phyloP scores from a whole-genome alignment of 2,113 vertebrate genomes.

The Mustela lutreola region DNA sequence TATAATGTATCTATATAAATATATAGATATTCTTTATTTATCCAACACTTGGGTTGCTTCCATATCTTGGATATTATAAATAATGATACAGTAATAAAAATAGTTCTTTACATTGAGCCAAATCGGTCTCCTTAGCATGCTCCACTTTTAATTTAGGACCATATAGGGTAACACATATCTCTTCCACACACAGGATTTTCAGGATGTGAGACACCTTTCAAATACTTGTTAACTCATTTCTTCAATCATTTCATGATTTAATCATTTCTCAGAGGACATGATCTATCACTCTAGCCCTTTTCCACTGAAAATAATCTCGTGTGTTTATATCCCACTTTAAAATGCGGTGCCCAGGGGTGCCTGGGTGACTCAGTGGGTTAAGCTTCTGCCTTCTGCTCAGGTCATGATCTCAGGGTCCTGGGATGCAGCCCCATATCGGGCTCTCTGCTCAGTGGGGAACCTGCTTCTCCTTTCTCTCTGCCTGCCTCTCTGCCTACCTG shows the following conservation, averaged over 20 bases:
- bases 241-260: not conserved
- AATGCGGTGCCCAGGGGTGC: not conserved
- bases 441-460: no score
- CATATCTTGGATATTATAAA: not conserved
- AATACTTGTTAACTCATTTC: not conserved
- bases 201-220: not conserved
- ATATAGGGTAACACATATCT: not conserved
- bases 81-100: not conserved
- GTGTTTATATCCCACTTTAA: not conserved
- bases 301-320: not conserved
- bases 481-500: no score
- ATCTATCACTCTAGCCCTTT: not conserved
- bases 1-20: no score
- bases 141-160: not conserved
- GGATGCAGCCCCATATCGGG: no score
- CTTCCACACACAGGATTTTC: not conserved
- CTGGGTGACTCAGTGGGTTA: no score
- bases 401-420: no score
- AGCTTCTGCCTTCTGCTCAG: no score
- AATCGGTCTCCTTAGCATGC: not conserved
- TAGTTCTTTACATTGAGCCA: not conserved
- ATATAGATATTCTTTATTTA: not conserved
- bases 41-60: not conserved
- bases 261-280: not conserved
- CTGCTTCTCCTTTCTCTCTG: no score